A percentile compares a stretch with the other conserved stretches of the same genome.
Conservation (phyloP, 92 coral and sea anemone genomes). For the Zoanthus gigantus region DNA sequence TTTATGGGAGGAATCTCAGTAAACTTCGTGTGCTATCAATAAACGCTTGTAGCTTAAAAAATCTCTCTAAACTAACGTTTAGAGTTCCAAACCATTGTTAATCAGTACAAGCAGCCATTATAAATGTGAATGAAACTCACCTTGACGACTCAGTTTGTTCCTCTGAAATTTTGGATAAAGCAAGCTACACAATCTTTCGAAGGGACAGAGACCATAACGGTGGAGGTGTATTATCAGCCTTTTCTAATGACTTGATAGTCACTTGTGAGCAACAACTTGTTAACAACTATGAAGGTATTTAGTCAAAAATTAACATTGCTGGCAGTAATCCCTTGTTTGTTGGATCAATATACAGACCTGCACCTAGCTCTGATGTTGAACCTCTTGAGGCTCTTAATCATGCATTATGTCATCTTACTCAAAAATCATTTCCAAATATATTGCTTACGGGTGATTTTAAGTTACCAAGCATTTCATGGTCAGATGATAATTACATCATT, state of each 20-base stretch:
- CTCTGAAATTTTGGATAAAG: conserved; percentile 41
- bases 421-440: too few relatives aligned
- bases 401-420: not conserved
- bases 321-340: conserved; percentile 29
- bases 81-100: conserved; percentile 19
- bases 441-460: too few relatives aligned
- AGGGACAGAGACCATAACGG: conserved; percentile 38
- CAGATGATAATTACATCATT: too few relatives aligned
- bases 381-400: conserved; percentile 41
- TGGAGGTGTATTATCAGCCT: not conserved
- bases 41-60: not conserved
- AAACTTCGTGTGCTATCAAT: not conserved
- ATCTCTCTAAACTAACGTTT: not conserved
- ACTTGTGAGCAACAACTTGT: not conserved
- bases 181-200: conserved; percentile 44
- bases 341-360: conserved; percentile 42
- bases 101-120: conserved; percentile 26
- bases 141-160: conserved; percentile 25
- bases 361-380: conserved; percentile 2
- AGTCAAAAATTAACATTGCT: not conserved
- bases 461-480: too few relatives aligned
- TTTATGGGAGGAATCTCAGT: not conserved
- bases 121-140: conserved; percentile 44
- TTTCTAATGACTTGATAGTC: not conserved
- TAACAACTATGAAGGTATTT: not conserved